A percentile compares a stretch with the other conserved stretches of the same genome.
phyloP scores from a whole-genome alignment of 2,888 invertebrate species.

The Phengaris arion region DNA sequence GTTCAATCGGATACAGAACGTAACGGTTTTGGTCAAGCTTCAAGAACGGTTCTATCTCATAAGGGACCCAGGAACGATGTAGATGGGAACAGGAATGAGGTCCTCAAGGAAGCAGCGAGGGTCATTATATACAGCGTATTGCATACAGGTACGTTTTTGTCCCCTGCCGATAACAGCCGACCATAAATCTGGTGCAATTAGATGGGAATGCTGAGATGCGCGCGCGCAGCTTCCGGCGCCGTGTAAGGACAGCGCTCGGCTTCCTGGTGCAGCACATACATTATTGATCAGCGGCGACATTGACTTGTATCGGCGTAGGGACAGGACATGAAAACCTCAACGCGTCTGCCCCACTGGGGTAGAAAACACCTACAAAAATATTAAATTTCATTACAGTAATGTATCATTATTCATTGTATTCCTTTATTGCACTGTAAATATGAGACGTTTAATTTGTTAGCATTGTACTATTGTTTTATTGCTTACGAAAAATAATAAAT shows the following conservation, averaged over 20 bases:
- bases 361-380: too few species aligned
- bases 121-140: not conserved
- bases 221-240: constrained; percentile 17
- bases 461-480: too few species aligned
- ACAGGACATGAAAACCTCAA: not conserved
- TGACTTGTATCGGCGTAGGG: not conserved
- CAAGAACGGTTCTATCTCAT: not conserved
- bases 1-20: not conserved
- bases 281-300: not conserved
- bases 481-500: too few species aligned
- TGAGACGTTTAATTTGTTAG: too few species aligned
- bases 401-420: too few species aligned
- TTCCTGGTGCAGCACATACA: constrained; percentile 7
- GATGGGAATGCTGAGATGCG: not conserved
- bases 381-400: too few species aligned
- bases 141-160: not conserved
- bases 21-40: not conserved
- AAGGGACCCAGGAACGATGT: not conserved
- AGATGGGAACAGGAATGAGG: not conserved
- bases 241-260: not conserved
- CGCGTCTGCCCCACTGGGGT: too few species aligned
- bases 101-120: not conserved
- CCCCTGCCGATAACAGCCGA: not conserved
- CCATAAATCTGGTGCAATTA: constrained; percentile 3
- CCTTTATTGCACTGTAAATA: too few species aligned